phyloP scores from a whole-genome alignment of 1,140 invertebrate species.

The Drosophila miranda region DNA sequence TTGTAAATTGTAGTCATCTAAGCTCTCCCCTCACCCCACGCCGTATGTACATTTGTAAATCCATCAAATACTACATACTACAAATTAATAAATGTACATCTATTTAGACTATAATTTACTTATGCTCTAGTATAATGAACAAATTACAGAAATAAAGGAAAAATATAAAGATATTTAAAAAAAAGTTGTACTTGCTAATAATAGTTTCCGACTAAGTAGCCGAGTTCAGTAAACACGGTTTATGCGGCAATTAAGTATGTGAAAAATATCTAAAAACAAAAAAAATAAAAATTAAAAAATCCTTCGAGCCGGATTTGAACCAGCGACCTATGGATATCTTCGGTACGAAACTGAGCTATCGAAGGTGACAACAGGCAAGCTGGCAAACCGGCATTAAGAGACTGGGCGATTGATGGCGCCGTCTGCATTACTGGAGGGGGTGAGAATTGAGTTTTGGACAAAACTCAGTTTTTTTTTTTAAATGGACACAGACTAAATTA shows the following conservation, averaged over 20 bases:
- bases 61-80: conserved; percentile 32
- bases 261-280: too few species aligned
- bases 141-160: conserved; percentile 22
- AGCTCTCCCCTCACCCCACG: conserved; percentile 10
- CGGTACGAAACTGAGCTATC: conserved; percentile 87
- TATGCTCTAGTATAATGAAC: conserved; percentile 25
- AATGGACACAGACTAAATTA: too few species aligned
- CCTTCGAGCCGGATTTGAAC: conserved; percentile 89
- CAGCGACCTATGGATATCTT: conserved; percentile 87
- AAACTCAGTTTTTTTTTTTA: too few species aligned
- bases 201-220: not conserved
- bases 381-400: too few species aligned
- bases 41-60: conserved; percentile 44
- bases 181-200: too few species aligned
- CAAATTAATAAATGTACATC: not conserved
- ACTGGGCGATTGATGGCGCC: too few species aligned
- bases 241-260: too few species aligned
- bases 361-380: conserved; percentile 85
- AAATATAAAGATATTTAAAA: conserved; percentile 21
- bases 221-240: too few species aligned
- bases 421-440: too few species aligned
- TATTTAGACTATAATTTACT: conserved; percentile 34
- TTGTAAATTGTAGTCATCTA: conserved; percentile 38
- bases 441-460: too few species aligned
- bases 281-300: conserved; percentile 80